Percentiles rank a stretch among this genome's conserved stretches.
These are phyloP conservation scores for Hylyphantes graminicola DNA, from an alignment of 1,140 invertebrate genomes.

Conservation along the genomic window DNA sequence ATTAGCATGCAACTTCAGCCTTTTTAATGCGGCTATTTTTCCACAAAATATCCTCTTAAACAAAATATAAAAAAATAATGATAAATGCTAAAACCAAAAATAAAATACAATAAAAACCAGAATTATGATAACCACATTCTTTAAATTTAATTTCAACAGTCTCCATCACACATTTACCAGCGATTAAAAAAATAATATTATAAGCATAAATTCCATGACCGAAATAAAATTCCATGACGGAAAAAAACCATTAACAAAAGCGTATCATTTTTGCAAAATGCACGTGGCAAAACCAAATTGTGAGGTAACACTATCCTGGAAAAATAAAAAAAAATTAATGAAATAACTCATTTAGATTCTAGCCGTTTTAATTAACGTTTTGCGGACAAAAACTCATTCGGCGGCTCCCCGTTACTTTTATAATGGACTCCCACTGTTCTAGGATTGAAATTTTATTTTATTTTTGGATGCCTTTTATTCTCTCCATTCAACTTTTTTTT, in stretches of 20 bases:
- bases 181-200: not conserved
- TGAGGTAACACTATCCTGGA: not conserved
- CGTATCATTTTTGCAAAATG: slow-evolving; percentile 19
- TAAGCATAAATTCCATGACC: not conserved
- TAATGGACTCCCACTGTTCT: slow-evolving; percentile 20
- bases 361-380: slow-evolving; percentile 35
- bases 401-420: not conserved
- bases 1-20: too few species aligned
- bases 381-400: slow-evolving; percentile 8
- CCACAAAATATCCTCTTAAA: too few species aligned
- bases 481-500: slow-evolving; percentile 18
- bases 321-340: slow-evolving; percentile 46
- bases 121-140: slow-evolving; percentile 16
- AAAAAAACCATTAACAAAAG: slow-evolving; percentile 24
- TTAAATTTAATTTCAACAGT: slow-evolving; percentile 14
- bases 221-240: not conserved
- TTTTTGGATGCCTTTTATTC: slow-evolving; percentile 1
- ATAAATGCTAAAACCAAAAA: not conserved
- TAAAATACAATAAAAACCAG: not conserved
- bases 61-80: too few species aligned
- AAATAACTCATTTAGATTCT: slow-evolving; percentile 27
- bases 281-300: not conserved
- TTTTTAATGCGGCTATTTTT: too few species aligned
- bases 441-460: slow-evolving; percentile 14
- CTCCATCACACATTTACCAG: not conserved